Evolutionary conservation across 1,140 invertebrate genomes (phyloP).

Genomic region (Cyclargus thomasi): DNA sequence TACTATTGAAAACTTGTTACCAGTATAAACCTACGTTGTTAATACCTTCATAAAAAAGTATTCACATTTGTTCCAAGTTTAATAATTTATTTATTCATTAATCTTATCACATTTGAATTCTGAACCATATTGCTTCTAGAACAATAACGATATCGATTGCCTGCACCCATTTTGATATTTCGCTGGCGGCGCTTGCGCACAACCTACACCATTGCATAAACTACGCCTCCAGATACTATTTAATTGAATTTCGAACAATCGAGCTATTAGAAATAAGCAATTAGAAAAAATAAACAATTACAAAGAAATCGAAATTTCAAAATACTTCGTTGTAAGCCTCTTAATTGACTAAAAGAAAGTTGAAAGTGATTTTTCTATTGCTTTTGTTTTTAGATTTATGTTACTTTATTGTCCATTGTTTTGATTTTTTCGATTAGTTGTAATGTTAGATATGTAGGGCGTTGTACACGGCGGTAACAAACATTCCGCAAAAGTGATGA

Average conservation of each 20-base stretch:
- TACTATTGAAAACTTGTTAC: too few relatives aligned
- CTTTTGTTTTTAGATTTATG: neutral
- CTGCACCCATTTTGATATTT: constrained; percentile 31
- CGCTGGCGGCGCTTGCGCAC: constrained; percentile 35
- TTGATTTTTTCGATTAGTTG: neutral
- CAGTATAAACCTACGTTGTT: too few relatives aligned
- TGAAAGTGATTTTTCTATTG: neutral
- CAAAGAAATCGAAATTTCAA: constrained; percentile 3
- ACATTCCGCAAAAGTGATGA: too few relatives aligned
- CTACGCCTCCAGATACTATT: constrained; percentile 28
- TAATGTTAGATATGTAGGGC: neutral
- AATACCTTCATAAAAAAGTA: too few relatives aligned
- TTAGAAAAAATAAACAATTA: neutral
- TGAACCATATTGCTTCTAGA: neutral
- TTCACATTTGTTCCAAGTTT: too few relatives aligned
- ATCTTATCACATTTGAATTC: neutral
- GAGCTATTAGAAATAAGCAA: constrained; percentile 7
- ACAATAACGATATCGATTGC: neutral
- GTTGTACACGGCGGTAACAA: too few relatives aligned
- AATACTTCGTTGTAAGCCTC: neutral
- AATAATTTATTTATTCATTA: too few relatives aligned
- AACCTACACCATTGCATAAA: constrained; percentile 46
- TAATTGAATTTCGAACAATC: constrained; percentile 33
- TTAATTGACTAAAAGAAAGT: neutral
- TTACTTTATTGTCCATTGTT: neutral